Evolutionary conservation across 2,113 vertebrate species (phyloP).

Genomic region (Oreotragus oreotragus): DNA sequence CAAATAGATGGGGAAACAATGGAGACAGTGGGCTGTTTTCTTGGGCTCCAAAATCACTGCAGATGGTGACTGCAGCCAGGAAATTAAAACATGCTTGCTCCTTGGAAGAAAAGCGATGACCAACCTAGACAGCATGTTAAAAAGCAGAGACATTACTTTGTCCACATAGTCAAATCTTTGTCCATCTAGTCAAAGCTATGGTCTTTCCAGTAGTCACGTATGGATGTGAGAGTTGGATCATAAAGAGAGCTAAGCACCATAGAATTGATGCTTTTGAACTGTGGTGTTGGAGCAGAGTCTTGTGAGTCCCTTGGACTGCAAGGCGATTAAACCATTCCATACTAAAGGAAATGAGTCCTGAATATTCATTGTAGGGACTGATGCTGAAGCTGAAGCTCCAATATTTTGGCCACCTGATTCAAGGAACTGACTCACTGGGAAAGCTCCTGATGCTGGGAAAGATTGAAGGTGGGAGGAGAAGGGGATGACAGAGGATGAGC

Average conservation of each 20-base stretch:
- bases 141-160: not conserved
- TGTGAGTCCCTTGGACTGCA: not conserved
- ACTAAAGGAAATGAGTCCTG: not conserved
- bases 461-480: not conserved
- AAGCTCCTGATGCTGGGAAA: not conserved
- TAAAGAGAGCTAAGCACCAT: not conserved
- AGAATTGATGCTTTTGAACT: not conserved
- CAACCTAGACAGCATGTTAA: not conserved
- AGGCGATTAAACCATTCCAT: not conserved
- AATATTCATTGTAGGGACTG: not conserved
- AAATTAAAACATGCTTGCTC: not conserved
- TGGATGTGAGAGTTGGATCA: not conserved
- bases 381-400: not conserved
- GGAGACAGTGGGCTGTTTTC: not conserved
- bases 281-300: not conserved
- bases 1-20: not conserved
- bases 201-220: not conserved
- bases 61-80: not conserved
- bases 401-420: not conserved
- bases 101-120: not conserved
- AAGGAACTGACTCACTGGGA: not conserved
- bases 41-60: not conserved
- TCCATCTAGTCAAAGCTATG: not conserved
- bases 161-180: no score
- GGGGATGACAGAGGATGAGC: not conserved